Conservation (phyloP, 2,797 vertebrate species). For the Aeoliscus strigatus region DNA sequence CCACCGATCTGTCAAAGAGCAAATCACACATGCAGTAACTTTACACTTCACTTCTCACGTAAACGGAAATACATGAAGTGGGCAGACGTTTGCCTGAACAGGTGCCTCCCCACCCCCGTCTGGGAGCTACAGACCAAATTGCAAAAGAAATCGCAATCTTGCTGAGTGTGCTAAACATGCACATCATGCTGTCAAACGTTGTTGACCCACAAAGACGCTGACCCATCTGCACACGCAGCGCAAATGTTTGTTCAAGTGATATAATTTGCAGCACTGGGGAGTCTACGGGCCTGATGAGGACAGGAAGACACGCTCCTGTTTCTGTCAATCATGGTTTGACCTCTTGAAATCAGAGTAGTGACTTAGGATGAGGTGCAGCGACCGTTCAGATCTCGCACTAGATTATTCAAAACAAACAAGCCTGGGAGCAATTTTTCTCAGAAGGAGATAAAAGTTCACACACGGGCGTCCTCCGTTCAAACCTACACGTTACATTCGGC, state of each 20-base stretch:
- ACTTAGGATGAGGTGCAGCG: constrained; percentile 24
- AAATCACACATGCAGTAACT: constrained; percentile 40
- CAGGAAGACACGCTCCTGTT: constrained; percentile 22
- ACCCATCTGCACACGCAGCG: constrained; percentile 26
- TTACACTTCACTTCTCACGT: constrained; percentile 23
- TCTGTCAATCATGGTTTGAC: constrained; percentile 8
- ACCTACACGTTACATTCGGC: constrained; percentile 32
- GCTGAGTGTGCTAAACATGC: constrained; percentile 43
- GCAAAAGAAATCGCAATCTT: constrained; percentile 20
- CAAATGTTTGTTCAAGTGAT: constrained; percentile 7
- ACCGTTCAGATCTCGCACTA: constrained; percentile 28
- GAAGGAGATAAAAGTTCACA: constrained; percentile 33
- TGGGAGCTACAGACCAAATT: too few relatives aligned
- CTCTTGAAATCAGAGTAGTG: constrained; percentile 39
- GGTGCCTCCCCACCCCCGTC: constrained; percentile 4
- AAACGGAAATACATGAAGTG: constrained; percentile 14
- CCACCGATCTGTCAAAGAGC: constrained; percentile 31
- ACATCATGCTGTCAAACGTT: constrained; percentile 46
- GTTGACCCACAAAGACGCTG: constrained; percentile 22
- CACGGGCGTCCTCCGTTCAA: constrained; percentile 26
- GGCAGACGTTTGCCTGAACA: constrained; percentile 14
- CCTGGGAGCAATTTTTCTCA: constrained; percentile 11
- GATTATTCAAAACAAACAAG: constrained; percentile 10
- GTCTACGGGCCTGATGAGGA: constrained; percentile 26
- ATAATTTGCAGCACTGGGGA: constrained; percentile 10